Evolutionary conservation across 2,888 invertebrate species (phyloP), one percentile per base, ranked within the genome.

Genomic region (Labia minor): DNA sequence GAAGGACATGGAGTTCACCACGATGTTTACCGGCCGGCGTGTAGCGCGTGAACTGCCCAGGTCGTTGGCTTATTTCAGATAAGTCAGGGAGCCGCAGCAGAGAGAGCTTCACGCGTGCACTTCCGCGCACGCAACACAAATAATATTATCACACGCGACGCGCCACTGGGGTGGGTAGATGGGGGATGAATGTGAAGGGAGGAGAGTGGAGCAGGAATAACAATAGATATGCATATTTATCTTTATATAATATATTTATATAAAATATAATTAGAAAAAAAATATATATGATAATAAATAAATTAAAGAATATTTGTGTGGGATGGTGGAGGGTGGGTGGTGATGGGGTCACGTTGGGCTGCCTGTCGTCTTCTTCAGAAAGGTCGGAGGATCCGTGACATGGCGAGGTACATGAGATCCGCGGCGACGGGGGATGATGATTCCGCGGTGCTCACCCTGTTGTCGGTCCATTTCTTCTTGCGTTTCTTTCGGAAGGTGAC

Each of bases 1-100:
- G 49, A 49, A 4, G n/a, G 49, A 49, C 49, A 49, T 49, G n/a
- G 26, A 49, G 14, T 49, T 49, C 49, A 49, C 49, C 49, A 49
- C 49, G 49, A 49, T 49, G 49, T 49, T 49, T 49, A 49, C 49
- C 49, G 49, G 49, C 49, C 49, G 49, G 49, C 49, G 49, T 49
- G 49, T 49, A 49, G 49, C 49, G 49, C 49, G 49, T 49, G 49
- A 49, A 49, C 49, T 49, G 49, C 49, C 49, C 16, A 49, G 49
- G 49, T 49, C 49, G 49, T 49, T 49, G 49, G 49, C 49, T 49
- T 49, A 49, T 49, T 49, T 49, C 49, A 49, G 49, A 49, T 49
- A 49, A 26, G 26, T 26, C 26, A 8, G 14, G 49, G 49, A 49
- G 49, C 3, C 6, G 16, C 49, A n/a, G 14, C 16, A 3, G 16